Base-by-base conservation (phyloP, 2,888 invertebrate genomes). In the Bugulina stolonifera region DNA sequence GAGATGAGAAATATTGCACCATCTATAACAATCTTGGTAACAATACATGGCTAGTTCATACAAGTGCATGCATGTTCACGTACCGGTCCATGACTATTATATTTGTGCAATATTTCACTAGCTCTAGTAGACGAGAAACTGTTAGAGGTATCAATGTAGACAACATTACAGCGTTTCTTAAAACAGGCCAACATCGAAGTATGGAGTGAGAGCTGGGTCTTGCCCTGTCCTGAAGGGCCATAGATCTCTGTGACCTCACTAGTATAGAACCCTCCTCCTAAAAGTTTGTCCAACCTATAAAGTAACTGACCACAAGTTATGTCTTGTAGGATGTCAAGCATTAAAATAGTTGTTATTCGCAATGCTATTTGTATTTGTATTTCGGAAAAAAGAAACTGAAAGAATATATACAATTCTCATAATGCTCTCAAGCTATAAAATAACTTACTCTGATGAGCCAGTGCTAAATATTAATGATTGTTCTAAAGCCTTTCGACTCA, bases 91-190 rank as follows among this genome's bases (percentile, higher is more conserved):
- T 43, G 5, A 10, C 18, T 27, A 5, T 64, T 64, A 32, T 64
- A 27, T 32, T 64, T 22, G 32, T 34, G 27, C 10, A 64, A 34
- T 32, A 34, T 27, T 25, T 64, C 32, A 5, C 29, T 32, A 14
- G 27, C 32, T 34, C 64, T 64, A 2, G 22, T 32, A 10, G 64
- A 32, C 10, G 32, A 64, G n/a, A 64, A 64, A 64, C 64, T 64
- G 64, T 27, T 64, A 32, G 64, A 64, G 5, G 64, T 64, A 32
- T 64, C 64, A 10, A 64, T 5, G 32, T 64, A 64, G 27, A 64
- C 32, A n/a, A 32, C 64, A 32, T 64, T 27, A n/a, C 32, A 32
- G 27, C 27, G 25, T 18, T 25, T 27, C n/a, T 32, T 64, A 18
- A 64, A 29, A 32, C 64, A 25, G 5, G 64, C 64, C 32, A 64